Evolutionary conservation across 2,113 vertebrate species (phyloP).

Genomic region (Psettodes erumei): DNA sequence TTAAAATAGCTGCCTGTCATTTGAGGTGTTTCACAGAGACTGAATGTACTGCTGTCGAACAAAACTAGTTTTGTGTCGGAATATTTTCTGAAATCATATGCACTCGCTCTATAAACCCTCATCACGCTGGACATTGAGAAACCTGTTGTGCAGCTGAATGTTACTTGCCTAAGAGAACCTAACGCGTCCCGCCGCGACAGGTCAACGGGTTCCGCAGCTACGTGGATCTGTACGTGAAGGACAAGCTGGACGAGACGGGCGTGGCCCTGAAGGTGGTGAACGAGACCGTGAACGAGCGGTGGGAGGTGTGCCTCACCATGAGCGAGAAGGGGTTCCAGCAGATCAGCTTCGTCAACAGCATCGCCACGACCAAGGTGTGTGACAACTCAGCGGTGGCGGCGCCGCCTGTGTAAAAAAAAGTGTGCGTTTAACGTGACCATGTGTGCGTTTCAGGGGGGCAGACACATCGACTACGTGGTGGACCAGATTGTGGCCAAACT

Average conservation of each 20-base stretch:
- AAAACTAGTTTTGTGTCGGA: too few relatives aligned
- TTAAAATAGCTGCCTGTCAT: too few relatives aligned
- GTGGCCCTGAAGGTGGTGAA: slow-evolving; percentile 96
- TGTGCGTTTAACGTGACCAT: background rate
- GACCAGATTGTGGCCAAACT: slow-evolving; percentile 98
- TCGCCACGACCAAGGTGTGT: slow-evolving; percentile 98
- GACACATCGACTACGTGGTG: slow-evolving; percentile 96
- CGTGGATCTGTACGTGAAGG: slow-evolving; percentile 98
- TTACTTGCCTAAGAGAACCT: background rate
- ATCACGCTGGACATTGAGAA: too few relatives aligned
- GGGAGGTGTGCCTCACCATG: slow-evolving; percentile 97
- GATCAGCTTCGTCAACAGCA: slow-evolving; percentile 99
- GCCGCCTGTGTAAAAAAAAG: background rate
- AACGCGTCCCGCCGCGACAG: slow-evolving; percentile 74
- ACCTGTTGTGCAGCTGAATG: background rate
- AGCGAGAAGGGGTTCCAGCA: slow-evolving; percentile 99
- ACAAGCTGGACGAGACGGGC: slow-evolving; percentile 97
- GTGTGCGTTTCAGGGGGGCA: slow-evolving; percentile 87
- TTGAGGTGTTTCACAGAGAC: too few relatives aligned
- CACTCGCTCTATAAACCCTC: too few relatives aligned
- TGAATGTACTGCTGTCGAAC: too few relatives aligned
- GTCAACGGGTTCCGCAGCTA: slow-evolving; percentile 96
- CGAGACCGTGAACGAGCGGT: slow-evolving; percentile 93
- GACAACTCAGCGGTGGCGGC: fast-evolving
- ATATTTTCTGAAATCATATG: too few relatives aligned